Evolutionary conservation across 2,113 vertebrate genomes (phyloP).

Genomic region (Fulmarus glacialis): DNA sequence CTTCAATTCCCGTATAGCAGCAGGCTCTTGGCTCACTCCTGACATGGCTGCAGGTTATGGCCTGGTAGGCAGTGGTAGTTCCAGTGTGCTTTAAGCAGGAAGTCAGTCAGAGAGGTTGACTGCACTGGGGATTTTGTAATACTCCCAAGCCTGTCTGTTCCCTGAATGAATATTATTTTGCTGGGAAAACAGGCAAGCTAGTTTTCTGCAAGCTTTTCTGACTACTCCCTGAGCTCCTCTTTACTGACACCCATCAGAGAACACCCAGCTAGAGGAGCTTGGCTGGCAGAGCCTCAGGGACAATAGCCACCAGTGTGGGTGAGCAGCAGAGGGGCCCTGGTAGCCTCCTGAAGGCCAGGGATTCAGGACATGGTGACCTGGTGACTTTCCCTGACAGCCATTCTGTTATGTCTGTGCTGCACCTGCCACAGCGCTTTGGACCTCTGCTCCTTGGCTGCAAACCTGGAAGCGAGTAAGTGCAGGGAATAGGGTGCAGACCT

Average conservation of each 20-base stretch:
- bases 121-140: not conserved
- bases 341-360: not conserved
- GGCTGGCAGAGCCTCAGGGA: not conserved
- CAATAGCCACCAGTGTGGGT: accelerated
- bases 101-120: not conserved
- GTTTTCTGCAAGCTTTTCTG: not conserved
- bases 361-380: not conserved
- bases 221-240: not conserved
- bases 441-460: not conserved
- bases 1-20: not conserved
- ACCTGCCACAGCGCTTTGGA: not conserved
- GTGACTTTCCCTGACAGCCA: not conserved
- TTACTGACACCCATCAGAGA: not conserved
- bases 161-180: not conserved
- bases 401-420: not conserved
- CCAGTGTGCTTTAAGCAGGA: not conserved
- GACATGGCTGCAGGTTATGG: not conserved
- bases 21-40: not conserved
- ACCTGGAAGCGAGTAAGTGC: not conserved
- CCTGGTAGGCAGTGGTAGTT: not conserved
- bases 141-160: not conserved
- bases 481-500: not conserved
- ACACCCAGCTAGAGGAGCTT: not conserved
- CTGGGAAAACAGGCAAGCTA: not conserved
- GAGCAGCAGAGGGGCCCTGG: not conserved